phyloP scores from a whole-genome alignment of 2,113 vertebrate species.

The Electrona antarctica region DNA sequence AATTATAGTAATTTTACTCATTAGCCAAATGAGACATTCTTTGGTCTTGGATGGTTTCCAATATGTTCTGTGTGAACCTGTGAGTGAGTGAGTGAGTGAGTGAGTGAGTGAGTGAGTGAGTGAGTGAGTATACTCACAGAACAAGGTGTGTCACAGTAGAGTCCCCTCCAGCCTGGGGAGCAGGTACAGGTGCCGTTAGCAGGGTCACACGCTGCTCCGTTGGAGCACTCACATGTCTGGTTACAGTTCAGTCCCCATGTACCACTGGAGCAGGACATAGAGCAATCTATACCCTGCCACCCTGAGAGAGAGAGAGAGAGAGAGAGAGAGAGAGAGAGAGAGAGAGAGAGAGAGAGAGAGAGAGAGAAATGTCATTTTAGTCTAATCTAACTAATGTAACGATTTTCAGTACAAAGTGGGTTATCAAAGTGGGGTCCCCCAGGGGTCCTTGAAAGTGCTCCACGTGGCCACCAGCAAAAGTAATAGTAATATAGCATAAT shows the following conservation, averaged over 20 bases:
- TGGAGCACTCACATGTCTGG: slow-evolving; percentile 84
- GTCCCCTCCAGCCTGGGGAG: slow-evolving; percentile 85
- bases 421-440: too few relatives aligned
- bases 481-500: too few relatives aligned
- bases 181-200: slow-evolving; percentile 86
- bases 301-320: slow-evolving; percentile 67
- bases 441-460: too few relatives aligned
- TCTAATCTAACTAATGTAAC: too few relatives aligned
- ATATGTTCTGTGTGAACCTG: too few relatives aligned
- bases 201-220: slow-evolving; percentile 85
- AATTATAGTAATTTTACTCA: too few relatives aligned
- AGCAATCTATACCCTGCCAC: slow-evolving; percentile 90
- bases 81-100: too few relatives aligned
- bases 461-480: too few relatives aligned
- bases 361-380: background rate
- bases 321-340: background rate
- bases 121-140: slow-evolving; percentile 76
- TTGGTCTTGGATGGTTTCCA: too few relatives aligned
- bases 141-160: slow-evolving; percentile 83
- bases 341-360: background rate
- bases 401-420: too few relatives aligned
- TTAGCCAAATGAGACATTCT: too few relatives aligned
- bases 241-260: slow-evolving; percentile 88
- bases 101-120: too few relatives aligned
- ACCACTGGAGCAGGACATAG: slow-evolving; percentile 86